phyloP scores from a whole-genome alignment of 2,113 vertebrate species.

The Leptodactylus fuscus region DNA sequence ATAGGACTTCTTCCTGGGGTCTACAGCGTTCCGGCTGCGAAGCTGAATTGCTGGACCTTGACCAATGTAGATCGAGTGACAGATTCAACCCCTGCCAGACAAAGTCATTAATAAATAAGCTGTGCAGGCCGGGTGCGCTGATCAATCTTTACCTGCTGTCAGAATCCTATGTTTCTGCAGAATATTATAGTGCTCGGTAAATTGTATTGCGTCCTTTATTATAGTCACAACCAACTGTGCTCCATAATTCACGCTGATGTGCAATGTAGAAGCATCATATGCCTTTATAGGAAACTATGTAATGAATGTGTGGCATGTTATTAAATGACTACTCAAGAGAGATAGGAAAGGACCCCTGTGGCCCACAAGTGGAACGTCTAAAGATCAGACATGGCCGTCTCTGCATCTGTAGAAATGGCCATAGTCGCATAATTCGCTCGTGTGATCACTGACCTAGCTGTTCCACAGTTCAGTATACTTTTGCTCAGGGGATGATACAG shows the following conservation, averaged over 20 bases:
- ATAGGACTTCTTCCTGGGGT: not conserved
- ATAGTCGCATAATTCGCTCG: too few relatives aligned
- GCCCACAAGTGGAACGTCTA: too few relatives aligned
- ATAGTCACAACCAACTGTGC: not conserved
- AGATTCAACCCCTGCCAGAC: not conserved
- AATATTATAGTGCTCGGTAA: conserved; percentile 10
- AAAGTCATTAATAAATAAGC: conserved; percentile 23
- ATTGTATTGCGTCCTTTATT: not conserved
- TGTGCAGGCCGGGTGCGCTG: not conserved
- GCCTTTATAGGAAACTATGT: not conserved
- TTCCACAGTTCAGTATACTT: too few relatives aligned
- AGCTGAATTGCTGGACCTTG: conserved; percentile 7
- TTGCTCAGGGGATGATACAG: too few relatives aligned
- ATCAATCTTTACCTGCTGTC: conserved; percentile 22
- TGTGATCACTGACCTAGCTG: too few relatives aligned
- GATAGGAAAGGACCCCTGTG: too few relatives aligned
- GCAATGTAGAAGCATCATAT: not conserved
- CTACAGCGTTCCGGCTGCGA: not conserved
- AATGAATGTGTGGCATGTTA: not conserved
- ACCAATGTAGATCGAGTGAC: not conserved
- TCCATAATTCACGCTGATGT: not conserved
- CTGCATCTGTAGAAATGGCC: too few relatives aligned
- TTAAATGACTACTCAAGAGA: too few relatives aligned
- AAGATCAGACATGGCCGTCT: too few relatives aligned
- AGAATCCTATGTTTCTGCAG: not conserved